Evolutionary conservation across 2,797 vertebrate genomes (phyloP).

Genomic region (Diglossa cyanea): DNA sequence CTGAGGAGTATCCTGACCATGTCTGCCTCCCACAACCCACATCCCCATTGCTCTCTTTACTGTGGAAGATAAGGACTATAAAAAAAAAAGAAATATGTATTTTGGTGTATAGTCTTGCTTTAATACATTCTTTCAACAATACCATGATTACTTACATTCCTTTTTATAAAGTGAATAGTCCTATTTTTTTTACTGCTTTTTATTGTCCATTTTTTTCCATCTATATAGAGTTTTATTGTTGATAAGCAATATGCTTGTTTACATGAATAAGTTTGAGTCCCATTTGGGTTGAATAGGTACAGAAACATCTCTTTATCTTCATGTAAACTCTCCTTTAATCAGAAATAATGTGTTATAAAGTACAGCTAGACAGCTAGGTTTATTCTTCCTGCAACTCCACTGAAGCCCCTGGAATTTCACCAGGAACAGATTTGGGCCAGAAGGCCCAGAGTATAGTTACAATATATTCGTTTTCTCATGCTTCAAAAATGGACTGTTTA

Average conservation of each 20-base stretch:
- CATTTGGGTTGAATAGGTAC: background rate
- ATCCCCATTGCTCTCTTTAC: background rate
- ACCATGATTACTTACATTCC: background rate
- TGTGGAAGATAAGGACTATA: background rate
- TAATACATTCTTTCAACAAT: background rate
- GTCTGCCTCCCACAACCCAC: background rate
- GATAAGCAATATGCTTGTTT: background rate
- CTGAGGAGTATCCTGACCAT: background rate
- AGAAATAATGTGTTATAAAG: background rate
- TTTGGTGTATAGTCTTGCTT: background rate
- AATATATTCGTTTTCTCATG: constrained; percentile 50
- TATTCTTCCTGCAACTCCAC: background rate
- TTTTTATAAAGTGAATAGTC: background rate
- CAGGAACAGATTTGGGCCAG: constrained; percentile 1
- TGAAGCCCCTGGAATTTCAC: background rate
- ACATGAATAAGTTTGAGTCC: background rate
- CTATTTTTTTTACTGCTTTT: background rate
- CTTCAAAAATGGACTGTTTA: constrained; percentile 49
- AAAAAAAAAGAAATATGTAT: background rate
- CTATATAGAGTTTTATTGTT: background rate
- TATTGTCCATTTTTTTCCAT: background rate
- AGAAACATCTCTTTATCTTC: background rate
- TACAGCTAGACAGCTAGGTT: background rate
- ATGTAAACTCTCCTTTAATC: background rate
- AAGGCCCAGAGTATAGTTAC: constrained; percentile 27